phyloP scores from a whole-genome alignment of 2,113 vertebrate genomes.

The Orycteropus afer region DNA sequence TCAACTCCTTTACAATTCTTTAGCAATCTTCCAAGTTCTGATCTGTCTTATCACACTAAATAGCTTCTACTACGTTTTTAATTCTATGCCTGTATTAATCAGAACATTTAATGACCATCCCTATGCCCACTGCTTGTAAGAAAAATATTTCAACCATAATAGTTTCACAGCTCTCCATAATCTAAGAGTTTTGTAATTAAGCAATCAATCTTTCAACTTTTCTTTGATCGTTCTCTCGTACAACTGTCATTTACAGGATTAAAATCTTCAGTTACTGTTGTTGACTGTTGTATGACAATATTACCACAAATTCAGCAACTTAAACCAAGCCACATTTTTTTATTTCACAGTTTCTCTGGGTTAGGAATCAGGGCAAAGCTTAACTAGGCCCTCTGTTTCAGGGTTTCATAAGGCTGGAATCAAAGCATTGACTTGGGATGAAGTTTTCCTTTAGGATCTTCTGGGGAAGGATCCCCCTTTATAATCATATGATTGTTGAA shows the following conservation, averaged over 20 bases:
- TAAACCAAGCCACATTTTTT: not conserved
- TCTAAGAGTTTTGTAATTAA: not conserved
- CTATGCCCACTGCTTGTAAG: not conserved
- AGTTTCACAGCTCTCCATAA: not conserved
- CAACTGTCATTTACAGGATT: too few species aligned
- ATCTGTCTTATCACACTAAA: not conserved
- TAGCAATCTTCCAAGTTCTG: not conserved
- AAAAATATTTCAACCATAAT: not conserved
- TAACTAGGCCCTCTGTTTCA: not conserved
- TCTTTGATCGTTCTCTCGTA: not conserved
- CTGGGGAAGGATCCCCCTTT: not conserved
- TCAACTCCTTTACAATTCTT: not conserved
- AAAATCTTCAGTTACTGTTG: not conserved
- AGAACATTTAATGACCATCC: not conserved
- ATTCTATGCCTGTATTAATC: not conserved
- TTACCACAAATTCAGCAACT: not conserved
- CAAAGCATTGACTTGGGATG: not conserved
- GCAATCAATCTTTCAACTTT: not conserved
- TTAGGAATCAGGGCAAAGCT: not conserved
- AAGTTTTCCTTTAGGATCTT: not conserved
- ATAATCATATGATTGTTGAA: rapidly evolving
- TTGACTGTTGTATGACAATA: not conserved
- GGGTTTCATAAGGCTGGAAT: not conserved
- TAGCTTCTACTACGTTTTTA: not conserved
- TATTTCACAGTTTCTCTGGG: not conserved